Evolutionary conservation across 2,888 invertebrate genomes (phyloP).

Genomic region (Aphrophora alni): DNA sequence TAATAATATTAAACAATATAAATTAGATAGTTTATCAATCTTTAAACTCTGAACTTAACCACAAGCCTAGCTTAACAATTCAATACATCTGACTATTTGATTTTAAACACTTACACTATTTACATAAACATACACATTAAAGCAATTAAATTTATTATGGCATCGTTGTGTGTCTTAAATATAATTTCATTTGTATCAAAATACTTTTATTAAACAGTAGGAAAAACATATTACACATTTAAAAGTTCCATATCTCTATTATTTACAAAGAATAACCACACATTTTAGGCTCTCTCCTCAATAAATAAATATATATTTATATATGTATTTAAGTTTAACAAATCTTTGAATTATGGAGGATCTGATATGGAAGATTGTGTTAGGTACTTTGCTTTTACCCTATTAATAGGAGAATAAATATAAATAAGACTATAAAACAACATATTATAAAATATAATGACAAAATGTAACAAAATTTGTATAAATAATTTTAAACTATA

Average conservation of each 20-base stretch:
- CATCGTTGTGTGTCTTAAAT: constrained; percentile 22
- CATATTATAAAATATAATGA: neutral
- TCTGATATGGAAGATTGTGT: neutral
- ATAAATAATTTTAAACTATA: neutral
- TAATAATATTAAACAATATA: no score
- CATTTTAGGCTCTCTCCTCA: neutral
- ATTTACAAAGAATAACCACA: constrained; percentile 23
- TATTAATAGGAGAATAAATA: neutral
- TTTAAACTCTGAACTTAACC: neutral
- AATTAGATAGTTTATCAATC: neutral
- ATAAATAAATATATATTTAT: neutral
- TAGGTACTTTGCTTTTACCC: neutral
- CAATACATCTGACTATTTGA: neutral
- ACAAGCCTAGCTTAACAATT: constrained; percentile 10
- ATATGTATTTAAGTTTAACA: neutral
- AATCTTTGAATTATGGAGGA: neutral
- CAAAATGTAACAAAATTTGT: neutral
- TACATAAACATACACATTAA: constrained; percentile 13
- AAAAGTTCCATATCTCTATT: constrained; percentile 17
- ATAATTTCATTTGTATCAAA: constrained; percentile 35
- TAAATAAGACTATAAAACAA: neutral
- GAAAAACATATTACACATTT: constrained; percentile 31
- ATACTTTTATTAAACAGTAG: constrained; percentile 35
- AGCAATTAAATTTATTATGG: neutral
- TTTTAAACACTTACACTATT: constrained; percentile 24